Percentiles rank a stretch among this genome's conserved stretches.
Evolutionary conservation across 2,797 vertebrate species (phyloP).

Genomic region (Babyrousa celebensis): DNA sequence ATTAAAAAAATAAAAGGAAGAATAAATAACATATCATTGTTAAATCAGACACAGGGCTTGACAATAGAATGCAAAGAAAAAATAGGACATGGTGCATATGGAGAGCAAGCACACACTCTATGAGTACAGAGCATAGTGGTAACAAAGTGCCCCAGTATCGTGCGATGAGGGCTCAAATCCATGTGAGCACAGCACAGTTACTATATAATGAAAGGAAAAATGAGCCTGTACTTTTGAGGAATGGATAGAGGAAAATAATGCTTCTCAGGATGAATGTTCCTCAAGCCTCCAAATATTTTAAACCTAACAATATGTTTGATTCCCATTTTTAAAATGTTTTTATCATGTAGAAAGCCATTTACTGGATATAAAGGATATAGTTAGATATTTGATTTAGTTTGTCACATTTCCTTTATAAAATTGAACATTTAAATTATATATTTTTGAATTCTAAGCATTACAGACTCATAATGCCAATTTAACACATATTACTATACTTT

Average conservation of each 20-base stretch:
- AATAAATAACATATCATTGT: not conserved
- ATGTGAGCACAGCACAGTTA: not conserved
- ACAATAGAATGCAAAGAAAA: not conserved
- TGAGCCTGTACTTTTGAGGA: not conserved
- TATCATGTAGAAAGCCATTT: not conserved
- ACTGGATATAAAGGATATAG: not conserved
- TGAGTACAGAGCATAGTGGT: rapidly evolving
- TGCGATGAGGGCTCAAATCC: not conserved
- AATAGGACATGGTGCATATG: not conserved
- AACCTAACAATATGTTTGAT: not conserved
- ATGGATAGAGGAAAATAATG: not conserved
- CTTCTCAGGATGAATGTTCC: not conserved
- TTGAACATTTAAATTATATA: not conserved
- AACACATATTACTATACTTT: not conserved
- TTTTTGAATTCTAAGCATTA: not conserved
- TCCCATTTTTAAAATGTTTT: not conserved
- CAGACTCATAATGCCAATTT: not conserved
- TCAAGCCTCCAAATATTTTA: not conserved
- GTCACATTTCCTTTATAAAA: not conserved
- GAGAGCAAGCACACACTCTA: not conserved
- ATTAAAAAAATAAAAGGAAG: not conserved
- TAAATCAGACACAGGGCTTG: not conserved
- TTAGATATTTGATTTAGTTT: not conserved
- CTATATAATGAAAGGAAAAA: not conserved
- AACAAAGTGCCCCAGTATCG: rapidly evolving